Evolutionary conservation across 2,113 vertebrate species (phyloP).

Genomic region (pig (Sus scrofa)): DNA sequence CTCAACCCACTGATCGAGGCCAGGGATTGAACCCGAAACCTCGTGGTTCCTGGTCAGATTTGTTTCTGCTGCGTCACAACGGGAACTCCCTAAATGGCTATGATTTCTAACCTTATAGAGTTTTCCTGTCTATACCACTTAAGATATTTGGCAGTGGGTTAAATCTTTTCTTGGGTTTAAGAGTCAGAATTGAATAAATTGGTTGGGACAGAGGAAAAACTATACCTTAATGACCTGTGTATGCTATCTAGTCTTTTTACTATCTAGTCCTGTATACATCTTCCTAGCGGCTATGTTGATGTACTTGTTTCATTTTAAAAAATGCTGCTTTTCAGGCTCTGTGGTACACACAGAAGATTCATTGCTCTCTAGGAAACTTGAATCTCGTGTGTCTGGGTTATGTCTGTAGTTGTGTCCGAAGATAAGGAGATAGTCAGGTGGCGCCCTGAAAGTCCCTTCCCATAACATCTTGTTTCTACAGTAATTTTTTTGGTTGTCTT

Average conservation of each 20-base stretch:
- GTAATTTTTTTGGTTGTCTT: constrained; percentile 48
- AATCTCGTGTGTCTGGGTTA: constrained; percentile 38
- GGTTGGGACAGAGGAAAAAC: constrained; percentile 45
- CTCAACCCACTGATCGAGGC: too few species aligned
- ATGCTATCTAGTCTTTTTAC: not conserved
- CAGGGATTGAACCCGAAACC: too few species aligned
- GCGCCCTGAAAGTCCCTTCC: not conserved
- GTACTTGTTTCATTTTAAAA: constrained; percentile 46
- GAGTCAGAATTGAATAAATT: constrained; percentile 61
- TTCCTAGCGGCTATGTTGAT: constrained; percentile 38
- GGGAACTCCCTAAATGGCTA: not conserved
- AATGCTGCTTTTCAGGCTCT: constrained; percentile 54
- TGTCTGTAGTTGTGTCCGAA: constrained; percentile 34
- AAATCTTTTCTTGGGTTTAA: constrained; percentile 1
- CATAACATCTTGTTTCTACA: constrained; percentile 7
- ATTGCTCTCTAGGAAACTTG: constrained; percentile 21
- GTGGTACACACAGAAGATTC: constrained; percentile 34
- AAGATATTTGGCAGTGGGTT: constrained; percentile 40
- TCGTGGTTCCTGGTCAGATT: too few species aligned
- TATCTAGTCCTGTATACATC: not conserved
- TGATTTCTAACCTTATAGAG: not conserved
- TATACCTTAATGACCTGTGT: not conserved
- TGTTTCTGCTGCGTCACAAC: too few species aligned
- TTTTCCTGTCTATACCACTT: constrained; percentile 23
- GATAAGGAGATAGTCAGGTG: constrained; percentile 8